Conservation (phyloP, 2,797 vertebrate genomes). For the Huso huso region DNA sequence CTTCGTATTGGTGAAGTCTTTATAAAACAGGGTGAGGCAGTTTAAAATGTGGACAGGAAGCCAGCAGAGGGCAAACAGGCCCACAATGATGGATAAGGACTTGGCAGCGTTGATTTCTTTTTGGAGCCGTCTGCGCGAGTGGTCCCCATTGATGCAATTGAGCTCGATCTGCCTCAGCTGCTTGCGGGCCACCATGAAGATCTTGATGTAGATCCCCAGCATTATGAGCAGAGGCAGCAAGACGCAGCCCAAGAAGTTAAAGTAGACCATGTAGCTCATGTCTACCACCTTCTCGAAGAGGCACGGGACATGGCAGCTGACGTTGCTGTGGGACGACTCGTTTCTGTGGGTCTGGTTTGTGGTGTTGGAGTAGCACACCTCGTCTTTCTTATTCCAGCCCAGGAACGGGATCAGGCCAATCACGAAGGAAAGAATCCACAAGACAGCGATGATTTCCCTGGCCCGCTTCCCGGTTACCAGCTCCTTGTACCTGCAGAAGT, state of each 20-base stretch:
- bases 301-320: conserved; percentile 46
- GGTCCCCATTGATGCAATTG: conserved; percentile 37
- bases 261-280: conserved; percentile 83
- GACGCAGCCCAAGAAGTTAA: conserved; percentile 76
- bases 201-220: conserved; percentile 73
- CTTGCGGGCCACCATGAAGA: conserved; percentile 69
- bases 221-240: conserved; percentile 67
- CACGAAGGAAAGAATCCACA: conserved; percentile 69
- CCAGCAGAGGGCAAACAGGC: conserved; percentile 77
- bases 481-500: conserved; percentile 63
- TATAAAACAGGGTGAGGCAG: conserved; percentile 60
- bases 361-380: conserved; percentile 29
- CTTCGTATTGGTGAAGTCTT: conserved; percentile 7
- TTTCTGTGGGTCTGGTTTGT: conserved; percentile 27
- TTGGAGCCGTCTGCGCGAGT: conserved; percentile 52
- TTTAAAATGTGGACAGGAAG: conserved; percentile 72
- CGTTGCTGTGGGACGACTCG: background rate
- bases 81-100: conserved; percentile 72
- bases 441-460: conserved; percentile 57
- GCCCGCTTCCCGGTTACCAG: conserved; percentile 71
- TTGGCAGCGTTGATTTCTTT: conserved; percentile 68
- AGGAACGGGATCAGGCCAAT: conserved; percentile 69
- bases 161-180: conserved; percentile 64
- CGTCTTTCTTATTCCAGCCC: conserved; percentile 50
- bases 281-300: conserved; percentile 75